These are phyloP conservation scores for Holacanthus passer DNA, from an alignment of 2,113 vertebrate species.

Conservation along the genomic window DNA sequence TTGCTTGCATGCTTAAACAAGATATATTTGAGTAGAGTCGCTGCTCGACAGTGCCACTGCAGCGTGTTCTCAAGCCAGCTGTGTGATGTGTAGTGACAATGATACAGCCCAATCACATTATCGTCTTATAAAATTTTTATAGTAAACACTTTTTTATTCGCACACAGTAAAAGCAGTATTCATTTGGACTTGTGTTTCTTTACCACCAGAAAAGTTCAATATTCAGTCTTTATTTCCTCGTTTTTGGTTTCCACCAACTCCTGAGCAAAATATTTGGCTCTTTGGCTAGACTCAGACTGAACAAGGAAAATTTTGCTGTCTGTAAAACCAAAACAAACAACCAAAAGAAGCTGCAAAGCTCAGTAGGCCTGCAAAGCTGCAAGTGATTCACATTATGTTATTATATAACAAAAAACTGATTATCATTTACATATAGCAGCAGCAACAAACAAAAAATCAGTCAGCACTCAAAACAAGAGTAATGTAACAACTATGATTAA, in stretches of 20 bases:
- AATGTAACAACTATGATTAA: too few relatives aligned
- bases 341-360: background rate
- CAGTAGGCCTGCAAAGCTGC: background rate
- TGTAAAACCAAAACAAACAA: too few relatives aligned
- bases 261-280: background rate
- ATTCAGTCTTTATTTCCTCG: background rate
- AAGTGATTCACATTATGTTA: background rate
- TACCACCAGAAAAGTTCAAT: background rate
- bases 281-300: too few relatives aligned
- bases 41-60: background rate
- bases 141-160: background rate
- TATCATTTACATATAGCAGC: background rate
- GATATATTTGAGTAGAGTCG: background rate
- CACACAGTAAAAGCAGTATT: background rate
- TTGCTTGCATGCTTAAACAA: slow-evolving; percentile 7
- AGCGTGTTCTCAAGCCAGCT: background rate
- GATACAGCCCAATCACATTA: background rate
- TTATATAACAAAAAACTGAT: too few relatives aligned
- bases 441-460: background rate
- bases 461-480: too few relatives aligned
- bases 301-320: too few relatives aligned
- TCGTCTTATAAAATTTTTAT: background rate
- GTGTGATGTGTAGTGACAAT: background rate
- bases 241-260: background rate
- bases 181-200: background rate